Conservation (phyloP, 2,888 invertebrate genomes). For the Choristoneura rosaceana region DNA sequence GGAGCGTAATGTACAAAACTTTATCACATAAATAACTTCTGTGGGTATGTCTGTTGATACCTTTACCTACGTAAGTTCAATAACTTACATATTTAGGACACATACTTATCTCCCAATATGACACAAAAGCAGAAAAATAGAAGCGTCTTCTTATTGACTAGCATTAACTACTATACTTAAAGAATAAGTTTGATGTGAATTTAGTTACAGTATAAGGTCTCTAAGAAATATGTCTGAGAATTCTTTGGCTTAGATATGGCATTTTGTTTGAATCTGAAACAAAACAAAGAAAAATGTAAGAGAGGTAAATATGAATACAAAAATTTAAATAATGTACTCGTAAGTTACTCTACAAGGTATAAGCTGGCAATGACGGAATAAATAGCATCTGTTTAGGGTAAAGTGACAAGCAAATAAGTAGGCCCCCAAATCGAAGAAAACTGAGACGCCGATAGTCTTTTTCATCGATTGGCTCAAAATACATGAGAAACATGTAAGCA, state of each 20-base stretch:
- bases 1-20: no score
- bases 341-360: no score
- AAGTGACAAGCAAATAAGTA: no score
- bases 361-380: no score
- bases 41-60: no score
- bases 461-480: no score
- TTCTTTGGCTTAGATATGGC: constrained; percentile 64
- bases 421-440: no score
- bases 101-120: neutral
- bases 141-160: constrained; percentile 40
- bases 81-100: neutral
- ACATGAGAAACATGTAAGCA: no score
- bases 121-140: constrained; percentile 13
- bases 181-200: constrained; percentile 7
- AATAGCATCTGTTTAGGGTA: no score
- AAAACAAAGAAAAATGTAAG: constrained; percentile 3
- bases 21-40: no score
- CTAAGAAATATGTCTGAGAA: constrained; percentile 54
- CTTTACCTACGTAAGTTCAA: neutral
- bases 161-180: constrained; percentile 30
- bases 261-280: constrained; percentile 53
- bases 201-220: neutral
- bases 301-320: neutral
- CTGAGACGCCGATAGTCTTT: no score
- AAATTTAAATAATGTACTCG: neutral